Evolutionary conservation across 2,797 vertebrate genomes (phyloP), one percentile per base, ranked within the genome.

Genomic region (Pseudochaenichthys georgianus): DNA sequence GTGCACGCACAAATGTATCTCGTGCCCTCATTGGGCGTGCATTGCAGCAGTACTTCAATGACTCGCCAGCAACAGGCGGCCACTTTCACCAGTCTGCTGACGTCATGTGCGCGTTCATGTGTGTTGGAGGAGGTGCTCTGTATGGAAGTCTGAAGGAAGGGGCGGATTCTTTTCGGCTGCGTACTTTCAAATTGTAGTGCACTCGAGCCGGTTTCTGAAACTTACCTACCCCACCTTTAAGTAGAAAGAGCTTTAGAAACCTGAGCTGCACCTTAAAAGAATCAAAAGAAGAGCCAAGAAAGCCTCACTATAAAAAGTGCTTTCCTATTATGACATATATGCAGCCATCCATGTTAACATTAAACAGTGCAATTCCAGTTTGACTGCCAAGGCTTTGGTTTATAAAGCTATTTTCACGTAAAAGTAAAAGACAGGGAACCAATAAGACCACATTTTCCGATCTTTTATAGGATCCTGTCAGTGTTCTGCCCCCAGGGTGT

Each of bases 401-500:
- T 52, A 34, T 53, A 12, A 13, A 70, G 15, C 31, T 2, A 38
- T 47, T 67, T 82, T 60, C 42, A 47, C 9, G 41, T 17, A 54
- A 53, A 78, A 63, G 15, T 45, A 53, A 74, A 71, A 48, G 6
- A 54, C 43, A n/a, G 15, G 54, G 63, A 64, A 65, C 11, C 28
- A 66, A 55, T 52, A 64, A 17, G 19, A 61, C 21, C 15, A 11
- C 1, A 61, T 64, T 52, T 75, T 66, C 3, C 58, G 19, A 61
- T 64, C 21, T 68, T 84, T 71, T 76, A 57, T 7, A 67, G 51
- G 45, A 81, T 77, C 47, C 54, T 58, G 50, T 66, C 68, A 64
- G 21, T 46, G 15, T 43, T 34, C 48, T 47, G 58, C 47, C 59
- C 64, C 53, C 55, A 41, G 63, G 75, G 61, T 53, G 42, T 63